A percentile compares a stretch with the other conserved stretches of the same genome.
Conservation (phyloP, 1,140 invertebrate species). For the Bombus superbus region DNA sequence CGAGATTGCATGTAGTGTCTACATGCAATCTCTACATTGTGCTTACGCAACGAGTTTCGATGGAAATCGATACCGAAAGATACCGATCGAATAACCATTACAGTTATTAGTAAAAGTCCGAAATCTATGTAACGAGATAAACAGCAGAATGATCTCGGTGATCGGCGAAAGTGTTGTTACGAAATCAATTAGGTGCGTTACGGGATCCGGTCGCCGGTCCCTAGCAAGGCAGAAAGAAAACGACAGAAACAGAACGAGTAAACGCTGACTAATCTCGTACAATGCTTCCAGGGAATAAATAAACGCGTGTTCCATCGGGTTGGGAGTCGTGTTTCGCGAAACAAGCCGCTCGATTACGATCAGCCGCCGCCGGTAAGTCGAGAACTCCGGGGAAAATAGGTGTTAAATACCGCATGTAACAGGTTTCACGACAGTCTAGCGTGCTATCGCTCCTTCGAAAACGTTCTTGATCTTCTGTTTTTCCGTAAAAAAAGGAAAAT, state of each 20-base stretch:
- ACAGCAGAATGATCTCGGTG: neutral
- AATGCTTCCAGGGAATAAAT: constrained; percentile 20
- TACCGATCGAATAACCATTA: neutral
- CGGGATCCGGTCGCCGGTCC: neutral
- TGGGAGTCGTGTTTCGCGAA: constrained; percentile 32
- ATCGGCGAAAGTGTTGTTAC: constrained; percentile 29
- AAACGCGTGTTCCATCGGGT: constrained; percentile 29
- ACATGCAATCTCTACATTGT: neutral
- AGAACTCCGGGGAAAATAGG: constrained; percentile 57
- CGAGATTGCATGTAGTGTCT: neutral
- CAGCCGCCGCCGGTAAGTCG: constrained; percentile 50
- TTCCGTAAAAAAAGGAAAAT: neutral
- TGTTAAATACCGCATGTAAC: constrained; percentile 57
- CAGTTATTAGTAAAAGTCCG: neutral
- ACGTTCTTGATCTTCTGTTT: constrained; percentile 23
- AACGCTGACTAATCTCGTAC: constrained; percentile 49
- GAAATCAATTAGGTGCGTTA: constrained; percentile 30
- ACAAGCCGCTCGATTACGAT: constrained; percentile 56
- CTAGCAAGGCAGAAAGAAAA: neutral
- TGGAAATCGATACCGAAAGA: neutral
- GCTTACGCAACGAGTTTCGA: neutral
- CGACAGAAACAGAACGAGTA: neutral
- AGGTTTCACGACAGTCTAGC: constrained; percentile 52
- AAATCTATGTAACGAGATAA: constrained; percentile 2
- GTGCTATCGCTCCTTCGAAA: neutral